Base-by-base conservation (phyloP, 2,888 invertebrate species). In the Steromphala cineraria region DNA sequence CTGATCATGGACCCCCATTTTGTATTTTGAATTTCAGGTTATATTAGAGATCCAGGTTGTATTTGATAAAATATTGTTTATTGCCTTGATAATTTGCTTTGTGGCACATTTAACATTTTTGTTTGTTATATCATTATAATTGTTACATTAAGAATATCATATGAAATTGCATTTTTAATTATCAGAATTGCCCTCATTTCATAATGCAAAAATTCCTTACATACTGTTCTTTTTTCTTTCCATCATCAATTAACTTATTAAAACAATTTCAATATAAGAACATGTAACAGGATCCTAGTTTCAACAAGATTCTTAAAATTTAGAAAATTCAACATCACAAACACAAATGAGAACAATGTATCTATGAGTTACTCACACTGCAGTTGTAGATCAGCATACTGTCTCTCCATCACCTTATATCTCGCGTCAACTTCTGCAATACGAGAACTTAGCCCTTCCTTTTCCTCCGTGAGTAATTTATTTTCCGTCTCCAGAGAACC, bases 401-500 rank as follows among this genome's bases (percentile, higher is more conserved):
- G 81, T 21, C 80, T 56, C 71, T 87, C 85, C 55, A 89, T 81
- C 21, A 81, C 83, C 4, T 83, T 75, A 78, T 85, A 85, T 75
- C 86, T 83, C 21, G 82, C 81, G 31, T 87, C 84, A 53, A 85
- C 78, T 5, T 88, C 88, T 21, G 77, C 46, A 10, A 90, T 78
- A 74, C 86, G 83, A 46, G 86, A 82, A 40, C 81, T 71, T 17
- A 89, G 82, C 17, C 81, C 75, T 8, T 86, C 87, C 24, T 85
- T 85, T 71, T 90, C 89, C 28, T 87, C 81, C 1, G 67, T 76
- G 46, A 89, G 83, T 10, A 40, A 36, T 24, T 79, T 67, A 13
- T 87, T 83, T 71, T 88, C 88, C 15, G 76, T 82, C 78, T 90
- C 89, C 62, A 88, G 74, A 8, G 76, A 74, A 28, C 71, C 53